Percentiles rank a stretch among this genome's conserved stretches.
These are phyloP conservation scores for Drosophila aff. DNA, from an alignment of 1,140 invertebrate genomes.

Conservation along the genomic window DNA sequence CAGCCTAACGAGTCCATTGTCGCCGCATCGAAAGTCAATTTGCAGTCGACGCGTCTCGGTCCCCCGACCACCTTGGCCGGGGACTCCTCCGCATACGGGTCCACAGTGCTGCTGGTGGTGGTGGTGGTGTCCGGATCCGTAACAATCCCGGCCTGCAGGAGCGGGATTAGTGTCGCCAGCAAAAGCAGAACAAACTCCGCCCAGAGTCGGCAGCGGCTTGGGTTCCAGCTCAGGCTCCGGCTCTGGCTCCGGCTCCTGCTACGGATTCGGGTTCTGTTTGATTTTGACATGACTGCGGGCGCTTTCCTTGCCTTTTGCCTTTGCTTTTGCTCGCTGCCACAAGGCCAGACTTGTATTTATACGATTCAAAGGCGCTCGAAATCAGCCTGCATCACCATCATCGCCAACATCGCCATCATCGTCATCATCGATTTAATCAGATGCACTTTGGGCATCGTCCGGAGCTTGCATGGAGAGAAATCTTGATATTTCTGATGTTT, in stretches of 20 bases:
- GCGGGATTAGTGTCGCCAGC: conserved; percentile 52
- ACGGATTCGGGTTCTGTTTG: conserved; percentile 33
- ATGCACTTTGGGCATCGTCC: conserved; percentile 25
- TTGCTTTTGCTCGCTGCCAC: conserved; percentile 25
- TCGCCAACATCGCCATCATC: not conserved
- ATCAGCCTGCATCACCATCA: conserved; percentile 6
- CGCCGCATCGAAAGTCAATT: conserved; percentile 77
- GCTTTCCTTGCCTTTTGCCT: conserved; percentile 35
- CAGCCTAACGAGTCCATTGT: conserved; percentile 80
- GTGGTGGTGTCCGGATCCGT: conserved; percentile 9
- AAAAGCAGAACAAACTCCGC: conserved; percentile 20
- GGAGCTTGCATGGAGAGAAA: not conserved
- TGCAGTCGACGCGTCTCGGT: conserved; percentile 64
- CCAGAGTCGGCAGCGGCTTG: conserved; percentile 7
- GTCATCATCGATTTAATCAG: conserved; percentile 53
- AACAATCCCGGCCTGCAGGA: conserved; percentile 41
- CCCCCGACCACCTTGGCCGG: conserved; percentile 21
- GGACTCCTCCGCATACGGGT: conserved; percentile 4
- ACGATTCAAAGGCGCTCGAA: conserved; percentile 34
- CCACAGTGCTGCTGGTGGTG: not conserved
- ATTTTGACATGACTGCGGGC: conserved; percentile 54
- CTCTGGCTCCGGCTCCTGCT: not conserved
- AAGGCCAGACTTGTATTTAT: conserved; percentile 67
- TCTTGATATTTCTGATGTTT: not conserved
- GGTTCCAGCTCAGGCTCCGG: not conserved